These are phyloP conservation scores for Megaceryle maxima DNA, from an alignment of 2,113 vertebrate genomes.

Conservation along the genomic window DNA sequence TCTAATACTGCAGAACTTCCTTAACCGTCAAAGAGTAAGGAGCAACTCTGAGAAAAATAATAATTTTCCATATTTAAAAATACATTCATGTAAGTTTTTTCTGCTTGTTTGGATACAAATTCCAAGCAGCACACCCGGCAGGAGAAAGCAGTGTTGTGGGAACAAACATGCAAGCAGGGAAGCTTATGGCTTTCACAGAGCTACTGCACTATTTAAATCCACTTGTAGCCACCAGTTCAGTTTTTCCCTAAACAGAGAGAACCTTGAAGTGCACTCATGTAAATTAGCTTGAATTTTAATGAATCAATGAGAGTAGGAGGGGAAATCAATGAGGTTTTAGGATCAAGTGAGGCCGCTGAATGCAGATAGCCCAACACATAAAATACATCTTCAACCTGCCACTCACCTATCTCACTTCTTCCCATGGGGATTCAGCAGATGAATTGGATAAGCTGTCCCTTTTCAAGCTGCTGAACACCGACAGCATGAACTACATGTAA, in stretches of 20 bases:
- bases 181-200: neutral
- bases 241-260: neutral
- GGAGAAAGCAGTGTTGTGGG: neutral
- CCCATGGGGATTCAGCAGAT: neutral
- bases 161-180: neutral
- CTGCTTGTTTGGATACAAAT: neutral
- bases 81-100: rapidly evolving
- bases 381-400: neutral
- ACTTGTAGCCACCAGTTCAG: neutral
- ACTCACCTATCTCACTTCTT: neutral
- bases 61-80: neutral
- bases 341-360: neutral
- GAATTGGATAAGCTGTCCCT: neutral
- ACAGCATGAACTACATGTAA: neutral
- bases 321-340: neutral
- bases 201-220: neutral
- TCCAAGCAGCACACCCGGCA: neutral
- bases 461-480: neutral
- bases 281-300: neutral
- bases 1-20: neutral
- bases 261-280: neutral
- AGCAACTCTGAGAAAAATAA: neutral
- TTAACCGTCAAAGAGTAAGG: neutral
- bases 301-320: neutral
- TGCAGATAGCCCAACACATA: neutral